Conservation (phyloP, 2,888 invertebrate species). For the Lottia scabra region DNA sequence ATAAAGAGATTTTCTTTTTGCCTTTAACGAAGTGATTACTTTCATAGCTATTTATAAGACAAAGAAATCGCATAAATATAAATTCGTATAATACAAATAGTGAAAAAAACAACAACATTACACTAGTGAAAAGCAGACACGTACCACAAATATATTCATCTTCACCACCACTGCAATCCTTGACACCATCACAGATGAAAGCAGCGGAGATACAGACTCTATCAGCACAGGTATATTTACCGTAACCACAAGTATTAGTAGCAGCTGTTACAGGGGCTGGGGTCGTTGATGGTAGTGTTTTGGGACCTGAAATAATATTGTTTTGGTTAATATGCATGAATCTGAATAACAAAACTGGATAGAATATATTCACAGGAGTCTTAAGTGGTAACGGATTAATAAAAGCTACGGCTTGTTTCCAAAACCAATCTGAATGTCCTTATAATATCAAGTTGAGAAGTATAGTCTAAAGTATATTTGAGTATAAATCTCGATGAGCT, state of each 20-base stretch:
- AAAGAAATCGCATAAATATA: background rate
- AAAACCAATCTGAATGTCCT: too few species aligned
- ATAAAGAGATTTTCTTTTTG: too few species aligned
- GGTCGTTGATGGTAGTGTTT: constrained; percentile 20
- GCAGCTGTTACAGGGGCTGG: constrained; percentile 7
- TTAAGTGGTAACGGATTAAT: too few species aligned
- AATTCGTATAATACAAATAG: background rate
- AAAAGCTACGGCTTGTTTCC: too few species aligned
- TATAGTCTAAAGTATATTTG: too few species aligned
- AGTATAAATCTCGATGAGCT: too few species aligned
- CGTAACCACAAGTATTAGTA: constrained; percentile 34
- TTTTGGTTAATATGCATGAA: too few species aligned
- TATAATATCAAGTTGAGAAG: too few species aligned
- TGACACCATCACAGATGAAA: constrained; percentile 49
- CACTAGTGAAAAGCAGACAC: background rate
- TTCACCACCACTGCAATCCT: constrained; percentile 45
- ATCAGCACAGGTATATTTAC: constrained; percentile 40
- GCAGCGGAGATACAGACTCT: constrained; percentile 44
- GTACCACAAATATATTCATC: constrained; percentile 43
- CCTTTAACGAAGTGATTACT: background rate
- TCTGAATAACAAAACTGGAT: too few species aligned
- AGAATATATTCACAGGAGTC: too few species aligned
- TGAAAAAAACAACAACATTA: too few species aligned
- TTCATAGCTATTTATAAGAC: background rate
- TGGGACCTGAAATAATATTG: constrained; percentile 2